These are phyloP conservation scores for Myotis davidii DNA, from an alignment of 2,113 vertebrate species.

Conservation along the genomic window DNA sequence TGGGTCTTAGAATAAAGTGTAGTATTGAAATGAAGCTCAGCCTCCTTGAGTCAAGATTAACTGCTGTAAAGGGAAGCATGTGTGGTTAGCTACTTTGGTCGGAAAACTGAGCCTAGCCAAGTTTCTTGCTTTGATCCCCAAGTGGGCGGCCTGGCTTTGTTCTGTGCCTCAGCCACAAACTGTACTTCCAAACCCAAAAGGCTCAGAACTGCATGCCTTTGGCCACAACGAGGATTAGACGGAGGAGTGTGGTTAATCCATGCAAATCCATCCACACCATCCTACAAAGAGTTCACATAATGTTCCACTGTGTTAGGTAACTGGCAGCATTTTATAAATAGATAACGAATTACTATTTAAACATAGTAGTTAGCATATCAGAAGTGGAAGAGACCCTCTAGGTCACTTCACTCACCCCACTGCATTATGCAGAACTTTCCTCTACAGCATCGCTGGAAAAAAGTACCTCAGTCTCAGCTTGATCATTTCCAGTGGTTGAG, in stretches of 20 bases:
- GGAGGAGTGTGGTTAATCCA: slow-evolving; percentile 30
- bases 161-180: slow-evolving; percentile 47
- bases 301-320: background rate
- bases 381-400: background rate
- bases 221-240: slow-evolving; percentile 34
- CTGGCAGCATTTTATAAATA: background rate
- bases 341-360: background rate
- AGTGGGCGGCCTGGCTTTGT: background rate
- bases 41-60: background rate
- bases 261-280: background rate
- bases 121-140: slow-evolving; percentile 53
- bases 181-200: background rate
- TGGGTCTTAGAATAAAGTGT: background rate
- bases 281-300: slow-evolving; percentile 2
- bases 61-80: background rate
- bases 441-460: background rate
- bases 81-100: background rate
- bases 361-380: background rate
- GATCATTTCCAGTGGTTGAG: background rate
- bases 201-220: background rate
- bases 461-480: background rate
- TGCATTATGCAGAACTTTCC: background rate
- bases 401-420: background rate
- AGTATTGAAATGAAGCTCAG: background rate
- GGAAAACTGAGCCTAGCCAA: slow-evolving; percentile 25